Percentiles rank a stretch among this genome's conserved stretches.
Evolutionary conservation across 2,113 vertebrate genomes (phyloP).

Genomic region (Aldabrachelys gigantea): DNA sequence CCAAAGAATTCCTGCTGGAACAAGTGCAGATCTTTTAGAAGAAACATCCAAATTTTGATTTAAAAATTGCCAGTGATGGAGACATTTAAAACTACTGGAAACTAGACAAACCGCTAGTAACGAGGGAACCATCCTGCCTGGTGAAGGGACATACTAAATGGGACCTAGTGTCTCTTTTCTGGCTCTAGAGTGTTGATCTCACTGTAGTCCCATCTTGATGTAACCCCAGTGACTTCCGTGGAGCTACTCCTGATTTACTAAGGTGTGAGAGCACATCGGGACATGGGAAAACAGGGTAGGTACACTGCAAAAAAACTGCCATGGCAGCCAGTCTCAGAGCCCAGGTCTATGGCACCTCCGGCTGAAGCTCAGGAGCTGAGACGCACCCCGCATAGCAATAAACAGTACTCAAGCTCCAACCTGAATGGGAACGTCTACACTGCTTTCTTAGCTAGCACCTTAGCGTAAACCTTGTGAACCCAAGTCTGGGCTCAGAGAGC

Average conservation of each 20-base stretch:
- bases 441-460: background rate
- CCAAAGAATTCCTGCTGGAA: background rate
- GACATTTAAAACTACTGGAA: background rate
- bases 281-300: too few relatives aligned
- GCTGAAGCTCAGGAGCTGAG: too few relatives aligned
- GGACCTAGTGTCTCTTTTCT: background rate
- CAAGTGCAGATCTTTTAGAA: too few relatives aligned
- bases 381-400: background rate
- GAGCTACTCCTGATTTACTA: background rate
- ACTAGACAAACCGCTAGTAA: background rate
- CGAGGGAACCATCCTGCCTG: constrained; percentile 32
- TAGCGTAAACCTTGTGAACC: background rate
- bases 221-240: background rate
- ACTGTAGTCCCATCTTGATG: background rate
- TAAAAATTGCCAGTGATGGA: background rate
- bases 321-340: too few relatives aligned
- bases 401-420: background rate
- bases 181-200: background rate
- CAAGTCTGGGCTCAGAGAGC: background rate
- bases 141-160: background rate
- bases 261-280: background rate
- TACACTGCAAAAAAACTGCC: too few relatives aligned
- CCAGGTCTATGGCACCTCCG: too few relatives aligned
- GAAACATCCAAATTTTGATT: too few relatives aligned
- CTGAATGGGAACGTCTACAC: background rate